These are phyloP conservation scores for Sinodicranocentrus sp. DNA, from an alignment of 2,888 invertebrate genomes.

Conservation along the genomic window DNA sequence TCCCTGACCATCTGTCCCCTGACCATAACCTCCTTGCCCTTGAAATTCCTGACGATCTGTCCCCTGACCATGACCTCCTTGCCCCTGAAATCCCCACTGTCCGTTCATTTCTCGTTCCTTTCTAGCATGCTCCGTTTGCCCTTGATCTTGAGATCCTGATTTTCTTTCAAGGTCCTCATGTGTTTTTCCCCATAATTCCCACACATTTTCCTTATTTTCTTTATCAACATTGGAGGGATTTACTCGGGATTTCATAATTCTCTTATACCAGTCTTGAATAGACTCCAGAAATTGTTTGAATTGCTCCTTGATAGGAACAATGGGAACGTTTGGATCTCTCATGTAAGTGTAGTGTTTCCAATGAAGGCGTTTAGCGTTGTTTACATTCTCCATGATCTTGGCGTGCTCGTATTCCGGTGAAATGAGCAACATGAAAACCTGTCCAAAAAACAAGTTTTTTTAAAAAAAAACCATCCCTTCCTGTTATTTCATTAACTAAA, in stretches of 20 bases:
- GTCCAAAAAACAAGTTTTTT: too few species aligned
- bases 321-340: background rate
- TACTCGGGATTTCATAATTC: background rate
- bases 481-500: too few species aligned
- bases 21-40: too few species aligned
- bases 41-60: too few species aligned
- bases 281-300: background rate
- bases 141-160: too few species aligned
- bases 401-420: slow-evolving; percentile 46
- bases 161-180: too few species aligned
- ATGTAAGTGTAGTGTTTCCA: slow-evolving; percentile 20
- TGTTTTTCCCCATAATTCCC: slow-evolving; percentile 6
- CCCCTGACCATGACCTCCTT: too few species aligned
- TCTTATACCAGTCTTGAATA: background rate
- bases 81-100: too few species aligned
- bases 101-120: too few species aligned
- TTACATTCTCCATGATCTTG: slow-evolving; percentile 8
- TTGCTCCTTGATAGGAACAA: background rate
- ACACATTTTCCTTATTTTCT: background rate
- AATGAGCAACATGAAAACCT: slow-evolving; percentile 24
- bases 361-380: slow-evolving; percentile 19
- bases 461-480: too few species aligned
- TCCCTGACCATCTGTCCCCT: too few species aligned
- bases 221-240: background rate
- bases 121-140: too few species aligned